Base-by-base conservation (phyloP, 37 sponge, comb jelly and placozoan species). In the Haliclona indistincta region DNA sequence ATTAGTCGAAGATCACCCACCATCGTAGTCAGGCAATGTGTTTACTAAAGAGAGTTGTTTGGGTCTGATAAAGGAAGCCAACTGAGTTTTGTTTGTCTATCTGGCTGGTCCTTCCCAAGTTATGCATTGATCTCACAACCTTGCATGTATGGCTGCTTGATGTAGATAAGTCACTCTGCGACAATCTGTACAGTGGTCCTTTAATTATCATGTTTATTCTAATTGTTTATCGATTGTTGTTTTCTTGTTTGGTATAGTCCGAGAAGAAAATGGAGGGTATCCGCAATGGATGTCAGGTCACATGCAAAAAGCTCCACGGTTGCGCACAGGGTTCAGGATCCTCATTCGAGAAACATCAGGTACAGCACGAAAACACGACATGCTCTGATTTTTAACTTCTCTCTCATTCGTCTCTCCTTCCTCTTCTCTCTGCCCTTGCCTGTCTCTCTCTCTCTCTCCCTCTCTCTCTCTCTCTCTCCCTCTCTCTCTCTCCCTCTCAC, bases 251-350 rank as follows among this genome's bases (percentile, higher is more conserved):
- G n/a, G 55, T 56, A 8, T 35, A 86, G 86, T 54, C 67, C 34
- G 89, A 83, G 64, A 78, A 73, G 68, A 89, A 79, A 38, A 75
- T 89, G 44, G 89, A 89, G 34, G 80, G 80, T 3, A 89, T 89
- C 44, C 56, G 79, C 5, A 71, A 68, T 17, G 75, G 75, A 22
- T 71, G 73, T 45, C 80, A 74, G 38, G 63, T 83, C 53, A 74
- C 70, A 8, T 69, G 54, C n/a, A 78, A 78, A 53, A 89, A 73
- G 61, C 75, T 89, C 15, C 44, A 58, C 26, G 72, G 56, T 30
- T 68, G 71, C 17, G 34, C 67, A 8, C 65, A 75, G 56, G 89
- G 89, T 8, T 78, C 80, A 15, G 89, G 89, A 11, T 10, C 75
- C 40, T 74, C 84, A 2, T n/a, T 74, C 2, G 89, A 89, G 38